A percentile compares a stretch with the other conserved stretches of the same genome.
These are phyloP conservation scores for Pseudopodoces humilis DNA, from an alignment of 2,113 vertebrate genomes.

Conservation along the genomic window DNA sequence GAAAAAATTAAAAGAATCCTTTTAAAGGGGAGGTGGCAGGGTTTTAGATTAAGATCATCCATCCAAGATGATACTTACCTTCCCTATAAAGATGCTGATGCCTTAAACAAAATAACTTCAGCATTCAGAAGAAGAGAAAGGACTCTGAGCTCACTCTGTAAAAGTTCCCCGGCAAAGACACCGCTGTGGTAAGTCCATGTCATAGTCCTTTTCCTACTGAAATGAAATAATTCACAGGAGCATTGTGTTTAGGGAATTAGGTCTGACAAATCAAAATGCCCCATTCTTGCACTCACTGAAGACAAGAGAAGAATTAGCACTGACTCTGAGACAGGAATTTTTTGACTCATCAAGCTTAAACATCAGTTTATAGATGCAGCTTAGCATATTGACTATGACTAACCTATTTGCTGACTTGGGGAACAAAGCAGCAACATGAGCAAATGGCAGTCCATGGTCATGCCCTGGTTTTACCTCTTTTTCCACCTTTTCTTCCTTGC, in stretches of 20 bases:
- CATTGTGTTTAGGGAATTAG: not conserved
- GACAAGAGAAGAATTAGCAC: not conserved
- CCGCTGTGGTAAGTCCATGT: fast-evolving
- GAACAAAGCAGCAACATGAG: not conserved
- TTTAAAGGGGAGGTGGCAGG: not conserved
- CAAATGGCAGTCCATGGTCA: not conserved
- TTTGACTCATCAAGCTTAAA: not conserved
- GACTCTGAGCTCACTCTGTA: not conserved
- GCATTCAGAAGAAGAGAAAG: not conserved
- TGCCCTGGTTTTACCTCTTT: not conserved
- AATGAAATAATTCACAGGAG: not conserved
- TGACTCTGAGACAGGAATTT: not conserved
- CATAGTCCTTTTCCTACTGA: not conserved
- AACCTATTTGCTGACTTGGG: not conserved
- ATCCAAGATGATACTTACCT: not conserved
- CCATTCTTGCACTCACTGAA: not conserved
- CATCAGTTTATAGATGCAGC: not conserved
- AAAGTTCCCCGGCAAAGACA: not conserved
- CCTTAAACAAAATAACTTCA: not conserved
- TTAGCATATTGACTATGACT: not conserved
- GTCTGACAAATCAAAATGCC: not conserved
- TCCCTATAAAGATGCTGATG: not conserved
- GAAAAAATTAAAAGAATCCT: not conserved
- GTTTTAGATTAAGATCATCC: not conserved
- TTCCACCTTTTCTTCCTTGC: not conserved